These are phyloP conservation scores for Meloe dianella DNA, from an alignment of 2,888 invertebrate genomes.

Conservation along the genomic window DNA sequence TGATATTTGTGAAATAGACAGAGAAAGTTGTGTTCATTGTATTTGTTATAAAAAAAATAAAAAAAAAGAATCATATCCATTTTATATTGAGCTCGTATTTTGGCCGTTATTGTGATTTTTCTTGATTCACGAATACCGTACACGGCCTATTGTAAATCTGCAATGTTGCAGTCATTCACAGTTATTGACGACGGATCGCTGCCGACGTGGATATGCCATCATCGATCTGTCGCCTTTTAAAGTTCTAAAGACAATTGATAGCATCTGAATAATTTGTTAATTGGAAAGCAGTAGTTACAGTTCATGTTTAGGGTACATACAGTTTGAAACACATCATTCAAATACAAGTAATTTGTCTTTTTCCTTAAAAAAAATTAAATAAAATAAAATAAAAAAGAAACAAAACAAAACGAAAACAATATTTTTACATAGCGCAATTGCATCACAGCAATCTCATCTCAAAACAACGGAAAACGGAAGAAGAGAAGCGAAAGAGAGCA, in stretches of 20 bases:
- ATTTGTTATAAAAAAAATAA: constrained; percentile 1
- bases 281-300: background rate
- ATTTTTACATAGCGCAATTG: background rate
- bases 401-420: background rate
- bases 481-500: constrained; percentile 53
- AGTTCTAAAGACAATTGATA: constrained; percentile 1
- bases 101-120: constrained; percentile 15
- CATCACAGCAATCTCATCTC: constrained; percentile 5
- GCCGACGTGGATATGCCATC: background rate
- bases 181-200: constrained; percentile 19
- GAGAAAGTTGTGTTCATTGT: constrained; percentile 17
- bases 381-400: background rate
- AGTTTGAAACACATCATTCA: background rate
- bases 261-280: background rate
- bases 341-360: background rate
- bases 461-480: constrained; percentile 44
- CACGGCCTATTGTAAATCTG: constrained; percentile 41
- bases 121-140: constrained; percentile 12
- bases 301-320: background rate
- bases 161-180: constrained; percentile 29
- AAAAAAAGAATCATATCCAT: background rate
- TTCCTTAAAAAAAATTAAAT: no score
- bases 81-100: constrained; percentile 33
- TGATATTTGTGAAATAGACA: background rate
- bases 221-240: constrained; percentile 15